Percentiles rank a stretch among this genome's conserved stretches.
Conservation (phyloP, 2,113 vertebrate genomes). For the Dicaeum eximium region DNA sequence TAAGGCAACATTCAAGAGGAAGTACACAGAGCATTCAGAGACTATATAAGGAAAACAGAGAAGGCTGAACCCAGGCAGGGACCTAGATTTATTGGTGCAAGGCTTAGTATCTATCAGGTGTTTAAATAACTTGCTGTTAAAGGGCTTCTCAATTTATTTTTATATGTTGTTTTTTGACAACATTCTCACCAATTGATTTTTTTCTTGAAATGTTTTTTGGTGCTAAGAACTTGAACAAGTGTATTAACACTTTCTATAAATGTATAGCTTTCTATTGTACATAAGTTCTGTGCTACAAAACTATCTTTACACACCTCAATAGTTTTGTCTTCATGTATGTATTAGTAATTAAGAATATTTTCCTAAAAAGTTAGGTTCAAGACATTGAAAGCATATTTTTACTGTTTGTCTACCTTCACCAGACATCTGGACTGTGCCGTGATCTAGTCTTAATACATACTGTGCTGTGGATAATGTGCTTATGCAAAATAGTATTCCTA, state of each 20-base stretch:
- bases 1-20: background rate
- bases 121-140: background rate
- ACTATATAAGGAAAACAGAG: background rate
- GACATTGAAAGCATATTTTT: background rate
- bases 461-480: background rate
- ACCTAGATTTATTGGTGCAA: background rate
- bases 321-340: background rate
- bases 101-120: background rate
- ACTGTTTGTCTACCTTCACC: background rate
- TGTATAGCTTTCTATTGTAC: background rate
- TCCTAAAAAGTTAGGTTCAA: background rate
- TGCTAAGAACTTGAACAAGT: background rate
- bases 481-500: background rate
- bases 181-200: background rate
- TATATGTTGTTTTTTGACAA: background rate
- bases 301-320: background rate
- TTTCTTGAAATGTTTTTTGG: background rate
- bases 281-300: background rate
- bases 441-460: background rate
- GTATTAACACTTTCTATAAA: background rate
- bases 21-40: background rate
- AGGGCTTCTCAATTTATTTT: background rate
- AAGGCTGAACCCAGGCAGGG: background rate
- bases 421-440: background rate
- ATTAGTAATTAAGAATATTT: background rate